phyloP scores from a whole-genome alignment of 2,888 invertebrate species.

The Melinopterus prodromus region DNA sequence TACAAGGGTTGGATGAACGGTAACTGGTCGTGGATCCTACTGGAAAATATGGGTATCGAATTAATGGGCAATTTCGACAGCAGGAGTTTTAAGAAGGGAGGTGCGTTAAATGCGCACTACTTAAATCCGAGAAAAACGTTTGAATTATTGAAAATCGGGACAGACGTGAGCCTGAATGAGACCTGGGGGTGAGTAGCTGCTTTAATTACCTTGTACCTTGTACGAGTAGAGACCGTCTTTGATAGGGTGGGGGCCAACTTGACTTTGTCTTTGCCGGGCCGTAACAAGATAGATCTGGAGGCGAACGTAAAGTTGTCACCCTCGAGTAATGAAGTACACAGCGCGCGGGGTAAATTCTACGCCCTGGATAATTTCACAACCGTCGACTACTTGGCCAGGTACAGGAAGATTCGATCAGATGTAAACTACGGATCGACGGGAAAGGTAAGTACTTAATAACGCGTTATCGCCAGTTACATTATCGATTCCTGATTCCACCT shows the following conservation, averaged over 20 bases:
- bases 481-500: neutral
- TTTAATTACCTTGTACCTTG: constrained; percentile 35
- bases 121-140: constrained; percentile 65
- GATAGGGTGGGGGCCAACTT: constrained; percentile 67
- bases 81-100: constrained; percentile 56
- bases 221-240: constrained; percentile 27
- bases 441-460: constrained; percentile 60
- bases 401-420: constrained; percentile 64
- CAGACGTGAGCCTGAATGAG: constrained; percentile 66
- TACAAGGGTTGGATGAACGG: constrained; percentile 60
- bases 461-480: neutral
- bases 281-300: constrained; percentile 64
- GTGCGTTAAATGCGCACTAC: constrained; percentile 62
- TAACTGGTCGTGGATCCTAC: constrained; percentile 64
- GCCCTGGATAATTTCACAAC: constrained; percentile 51
- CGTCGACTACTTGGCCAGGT: constrained; percentile 59
- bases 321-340: constrained; percentile 71
- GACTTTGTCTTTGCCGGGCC: constrained; percentile 63
- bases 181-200: constrained; percentile 62
- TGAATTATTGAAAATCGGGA: constrained; percentile 63
- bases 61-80: constrained; percentile 60
- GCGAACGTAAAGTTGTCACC: constrained; percentile 69
- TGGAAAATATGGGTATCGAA: constrained; percentile 64
- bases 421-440: constrained; percentile 68
- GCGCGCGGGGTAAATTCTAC: constrained; percentile 63